Evolutionary conservation across 2,888 invertebrate species (phyloP).

Genomic region (Dolomedes plantarius): DNA sequence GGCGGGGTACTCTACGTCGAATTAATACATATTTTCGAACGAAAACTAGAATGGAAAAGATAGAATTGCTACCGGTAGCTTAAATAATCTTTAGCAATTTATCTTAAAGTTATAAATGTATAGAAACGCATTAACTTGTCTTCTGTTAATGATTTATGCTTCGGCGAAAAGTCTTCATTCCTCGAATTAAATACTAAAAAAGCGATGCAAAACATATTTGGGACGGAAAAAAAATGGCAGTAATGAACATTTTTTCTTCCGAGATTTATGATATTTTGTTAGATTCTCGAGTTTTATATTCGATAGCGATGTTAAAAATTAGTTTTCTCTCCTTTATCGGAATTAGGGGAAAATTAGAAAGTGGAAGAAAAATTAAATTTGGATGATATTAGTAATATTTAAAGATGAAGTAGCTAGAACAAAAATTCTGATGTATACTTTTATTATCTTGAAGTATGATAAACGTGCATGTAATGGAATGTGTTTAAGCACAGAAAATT

Average conservation of each 20-base stretch:
- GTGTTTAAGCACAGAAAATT: no score
- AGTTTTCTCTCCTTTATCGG: neutral
- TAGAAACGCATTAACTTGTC: conserved; percentile 57
- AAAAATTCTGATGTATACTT: no score
- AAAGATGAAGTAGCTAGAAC: neutral
- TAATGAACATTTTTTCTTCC: neutral
- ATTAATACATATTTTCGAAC: conserved; percentile 50
- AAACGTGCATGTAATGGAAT: no score
- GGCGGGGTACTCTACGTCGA: conserved; percentile 1
- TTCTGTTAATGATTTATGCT: conserved; percentile 54
- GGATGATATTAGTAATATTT: neutral
- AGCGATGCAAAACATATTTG: neutral
- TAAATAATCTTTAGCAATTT: conserved; percentile 49
- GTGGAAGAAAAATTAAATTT: neutral
- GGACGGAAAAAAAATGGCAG: neutral
- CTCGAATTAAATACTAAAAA: neutral
- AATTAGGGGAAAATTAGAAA: neutral
- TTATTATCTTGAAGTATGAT: no score
- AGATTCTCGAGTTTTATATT: neutral
- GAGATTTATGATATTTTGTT: conserved; percentile 15
- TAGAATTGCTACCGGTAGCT: conserved; percentile 9
- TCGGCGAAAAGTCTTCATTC: conserved; percentile 15
- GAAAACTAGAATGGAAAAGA: conserved; percentile 27
- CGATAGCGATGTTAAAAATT: neutral
- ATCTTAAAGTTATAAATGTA: conserved; percentile 35